These are phyloP conservation scores for Enteromius anoplus DNA, from an alignment of 2,797 vertebrate genomes.

Conservation along the genomic window DNA sequence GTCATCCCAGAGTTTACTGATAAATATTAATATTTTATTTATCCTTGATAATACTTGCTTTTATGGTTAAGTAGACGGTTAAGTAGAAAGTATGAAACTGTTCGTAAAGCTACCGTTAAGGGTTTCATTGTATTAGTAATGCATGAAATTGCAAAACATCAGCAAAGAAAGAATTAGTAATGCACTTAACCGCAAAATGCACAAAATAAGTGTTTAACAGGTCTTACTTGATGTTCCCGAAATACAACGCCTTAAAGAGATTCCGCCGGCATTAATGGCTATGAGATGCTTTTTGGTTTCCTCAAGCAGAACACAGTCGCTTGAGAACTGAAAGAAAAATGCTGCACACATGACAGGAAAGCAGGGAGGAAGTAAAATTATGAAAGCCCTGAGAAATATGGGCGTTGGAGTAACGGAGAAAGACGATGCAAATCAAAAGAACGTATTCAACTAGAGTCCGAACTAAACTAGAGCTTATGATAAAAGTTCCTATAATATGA, in stretches of 20 bases:
- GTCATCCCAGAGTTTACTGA: not conserved
- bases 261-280: not conserved
- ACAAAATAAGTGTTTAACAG: slow-evolving; percentile 2
- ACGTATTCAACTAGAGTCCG: not conserved
- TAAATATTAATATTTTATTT: not conserved
- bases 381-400: slow-evolving; percentile 1
- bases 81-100: not conserved
- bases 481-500: not conserved
- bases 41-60: no score
- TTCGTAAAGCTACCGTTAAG: not conserved
- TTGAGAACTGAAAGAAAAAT: slow-evolving; percentile 6
- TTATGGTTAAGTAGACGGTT: not conserved
- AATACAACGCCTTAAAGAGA: not conserved
- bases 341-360: slow-evolving; percentile 32
- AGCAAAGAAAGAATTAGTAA: not conserved
- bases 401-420: not conserved
- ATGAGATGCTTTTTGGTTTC: slow-evolving; percentile 32
- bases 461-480: not conserved
- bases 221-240: slow-evolving; percentile 43
- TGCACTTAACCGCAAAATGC: not conserved
- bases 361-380: slow-evolving; percentile 16
- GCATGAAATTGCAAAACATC: not conserved
- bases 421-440: slow-evolving; percentile 1
- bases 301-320: slow-evolving; percentile 36
- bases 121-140: no score